These are phyloP conservation scores for Serranus cabrilla DNA, from an alignment of 2,797 vertebrate genomes.

Conservation along the genomic window DNA sequence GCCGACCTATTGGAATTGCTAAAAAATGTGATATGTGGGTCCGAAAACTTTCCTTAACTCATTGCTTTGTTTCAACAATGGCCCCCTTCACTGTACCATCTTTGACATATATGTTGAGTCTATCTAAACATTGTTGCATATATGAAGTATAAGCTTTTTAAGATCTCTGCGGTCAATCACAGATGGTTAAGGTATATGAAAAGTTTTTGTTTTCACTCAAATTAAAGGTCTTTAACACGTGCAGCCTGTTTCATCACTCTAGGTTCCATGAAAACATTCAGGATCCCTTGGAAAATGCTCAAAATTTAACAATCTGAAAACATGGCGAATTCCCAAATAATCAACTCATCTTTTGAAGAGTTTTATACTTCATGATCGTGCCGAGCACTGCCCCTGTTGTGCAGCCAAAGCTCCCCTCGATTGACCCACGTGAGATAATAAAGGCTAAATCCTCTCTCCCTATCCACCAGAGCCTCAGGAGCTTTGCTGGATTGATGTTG, in stretches of 20 bases:
- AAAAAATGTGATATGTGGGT: background rate
- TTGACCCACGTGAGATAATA: slow-evolving; percentile 63
- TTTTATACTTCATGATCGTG: slow-evolving; percentile 9
- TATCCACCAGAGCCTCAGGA: slow-evolving; percentile 37
- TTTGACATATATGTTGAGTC: background rate
- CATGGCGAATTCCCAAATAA: slow-evolving; percentile 1
- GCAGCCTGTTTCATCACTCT: background rate
- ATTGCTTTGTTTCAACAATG: background rate
- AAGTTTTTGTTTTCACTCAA: background rate
- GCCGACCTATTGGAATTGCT: no score
- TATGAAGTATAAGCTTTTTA: background rate
- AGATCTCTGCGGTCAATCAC: background rate
- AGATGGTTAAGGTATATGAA: background rate
- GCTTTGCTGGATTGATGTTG: slow-evolving; percentile 62
- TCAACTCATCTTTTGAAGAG: slow-evolving; percentile 7
- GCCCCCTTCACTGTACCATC: background rate
- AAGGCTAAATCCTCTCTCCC: slow-evolving; percentile 42
- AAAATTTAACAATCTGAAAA: background rate
- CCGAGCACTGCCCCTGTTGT: slow-evolving; percentile 14
- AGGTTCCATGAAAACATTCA: background rate
- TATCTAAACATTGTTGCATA: background rate
- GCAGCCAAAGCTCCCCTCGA: slow-evolving; percentile 24
- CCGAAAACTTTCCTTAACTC: background rate
- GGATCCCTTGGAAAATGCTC: background rate
- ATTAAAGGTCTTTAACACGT: background rate